Evolutionary conservation across 2,113 vertebrate genomes (phyloP), one percentile per base, ranked within the genome.

Genomic region (Corydoras sp.): DNA sequence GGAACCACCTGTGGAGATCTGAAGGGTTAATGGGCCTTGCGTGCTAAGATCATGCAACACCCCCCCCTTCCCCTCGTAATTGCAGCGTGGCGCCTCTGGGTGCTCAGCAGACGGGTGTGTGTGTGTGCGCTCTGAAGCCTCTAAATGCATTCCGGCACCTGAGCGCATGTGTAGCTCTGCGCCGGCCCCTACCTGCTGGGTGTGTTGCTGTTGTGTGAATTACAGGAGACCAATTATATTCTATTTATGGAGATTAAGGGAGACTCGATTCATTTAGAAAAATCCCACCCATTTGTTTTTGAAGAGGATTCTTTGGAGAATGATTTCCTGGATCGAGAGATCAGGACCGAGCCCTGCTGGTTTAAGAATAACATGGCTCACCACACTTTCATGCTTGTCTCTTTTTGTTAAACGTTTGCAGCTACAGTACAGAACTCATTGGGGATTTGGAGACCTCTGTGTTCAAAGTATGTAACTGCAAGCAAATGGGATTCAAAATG

Each of bases 71-170:
- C 18, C 74, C 69, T 74, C 2, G 10, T 87, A 85, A 90, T 88
- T 84, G 87, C 76, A 77, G 79, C 14, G 87, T 72, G 75, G 80
- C 9, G 76, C 77, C 82, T 86, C 79, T 86, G 85, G 87, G 87
- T 86, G 84, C 83, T 83, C 75, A 75, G 72, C 82, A 86, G 85
- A 88, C 85, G 87, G 81, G 76, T 86, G 85, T 66, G 84, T 84
- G 83, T 85, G 85, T 80, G 79, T 77, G 75, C 79, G 82, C 18
- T 24, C 18, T 24, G 18, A 24, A 24, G 18, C 18, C 18, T 85
- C 72, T 83, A 74, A 10, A 43, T 62, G 62, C 64, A 61, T 73
- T 67, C 64, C 71, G 56, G 48, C 29, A 61, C 51, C 15, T 64
- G 15, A 43, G 14, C 29, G 43, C 15, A 30, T 4, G 12, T 35